A percentile compares a stretch with the other conserved stretches of the same genome.
Evolutionary conservation across 2,888 invertebrate species (phyloP).

Genomic region (Diabrotica balteata): DNA sequence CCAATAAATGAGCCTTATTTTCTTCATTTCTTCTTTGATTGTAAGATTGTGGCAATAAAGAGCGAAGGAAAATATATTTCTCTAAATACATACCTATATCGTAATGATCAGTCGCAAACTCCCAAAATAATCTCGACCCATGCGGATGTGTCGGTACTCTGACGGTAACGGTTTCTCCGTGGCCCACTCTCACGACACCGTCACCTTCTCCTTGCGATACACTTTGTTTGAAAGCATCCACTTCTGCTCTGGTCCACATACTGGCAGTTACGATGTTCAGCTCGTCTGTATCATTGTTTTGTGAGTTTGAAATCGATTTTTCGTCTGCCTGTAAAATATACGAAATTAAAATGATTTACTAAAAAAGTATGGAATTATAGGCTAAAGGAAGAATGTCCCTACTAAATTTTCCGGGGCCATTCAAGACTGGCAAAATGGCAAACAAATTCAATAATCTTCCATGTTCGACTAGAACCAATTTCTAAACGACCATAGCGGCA

Average conservation of each 20-base stretch:
- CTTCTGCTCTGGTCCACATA: conserved; percentile 94
- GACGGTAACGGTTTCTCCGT: conserved; percentile 96
- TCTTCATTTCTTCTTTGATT: no score
- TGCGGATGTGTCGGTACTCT: conserved; percentile 95
- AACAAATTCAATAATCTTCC: no score
- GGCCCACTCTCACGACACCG: conserved; percentile 90
- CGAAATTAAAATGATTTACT: no score
- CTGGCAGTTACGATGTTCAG: conserved; percentile 73
- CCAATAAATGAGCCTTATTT: no score
- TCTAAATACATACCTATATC: conserved; percentile 74
- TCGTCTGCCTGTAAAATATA: conserved; percentile 8
- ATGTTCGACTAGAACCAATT: no score
- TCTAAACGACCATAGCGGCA: no score
- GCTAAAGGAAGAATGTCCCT: no score
- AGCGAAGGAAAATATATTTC: no score
- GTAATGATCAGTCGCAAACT: conserved; percentile 98
- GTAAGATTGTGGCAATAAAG: no score
- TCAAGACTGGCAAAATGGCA: no score
- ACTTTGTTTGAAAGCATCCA: conserved; percentile 88
- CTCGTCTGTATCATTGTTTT: conserved; percentile 40
- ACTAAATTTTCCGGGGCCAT: no score
- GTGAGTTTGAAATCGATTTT: conserved; percentile 25
- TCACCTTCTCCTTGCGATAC: conserved; percentile 74
- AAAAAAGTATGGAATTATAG: no score
- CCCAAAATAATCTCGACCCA: conserved; percentile 96